Percentiles rank a stretch among this genome's conserved stretches.
phyloP scores from a whole-genome alignment of 35 echinoderm and acorn worm genomes.

The Amphiura filiformis region DNA sequence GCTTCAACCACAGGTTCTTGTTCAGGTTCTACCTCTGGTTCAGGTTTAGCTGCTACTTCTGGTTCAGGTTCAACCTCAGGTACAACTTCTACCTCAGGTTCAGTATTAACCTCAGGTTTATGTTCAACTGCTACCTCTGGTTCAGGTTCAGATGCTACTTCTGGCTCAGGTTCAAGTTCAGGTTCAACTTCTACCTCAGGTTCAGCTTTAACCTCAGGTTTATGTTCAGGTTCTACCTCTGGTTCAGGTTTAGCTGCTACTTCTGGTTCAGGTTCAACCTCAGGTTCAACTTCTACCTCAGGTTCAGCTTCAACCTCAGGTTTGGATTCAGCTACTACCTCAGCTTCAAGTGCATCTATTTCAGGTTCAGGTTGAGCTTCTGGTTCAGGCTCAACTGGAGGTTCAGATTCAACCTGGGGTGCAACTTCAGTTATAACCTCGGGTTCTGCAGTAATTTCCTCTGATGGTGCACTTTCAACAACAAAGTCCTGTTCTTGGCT shows the following conservation, averaged over 20 bases:
- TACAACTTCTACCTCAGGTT: not conserved
- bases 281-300: not conserved
- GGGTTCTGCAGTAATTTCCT: not conserved
- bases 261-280: not conserved
- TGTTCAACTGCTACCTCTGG: not conserved
- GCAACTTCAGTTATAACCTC: not conserved
- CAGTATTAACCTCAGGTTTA: not conserved
- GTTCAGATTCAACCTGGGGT: not conserved
- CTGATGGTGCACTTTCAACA: not conserved
- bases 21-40: not conserved
- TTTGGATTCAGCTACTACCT: not conserved
- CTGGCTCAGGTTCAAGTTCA: not conserved
- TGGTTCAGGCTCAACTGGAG: not conserved
- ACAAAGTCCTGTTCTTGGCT: not conserved
- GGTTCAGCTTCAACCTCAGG: not conserved
- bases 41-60: not conserved
- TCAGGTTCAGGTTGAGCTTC: not conserved
- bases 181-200: not conserved
- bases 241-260: not conserved
- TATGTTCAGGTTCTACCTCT: not conserved
- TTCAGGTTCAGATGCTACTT: not conserved
- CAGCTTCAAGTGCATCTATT: not conserved
- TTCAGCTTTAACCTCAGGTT: not conserved
- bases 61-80: not conserved
- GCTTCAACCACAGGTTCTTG: not conserved